Base-by-base conservation (phyloP, 2,888 invertebrate species). In the Heliconius erato region DNA sequence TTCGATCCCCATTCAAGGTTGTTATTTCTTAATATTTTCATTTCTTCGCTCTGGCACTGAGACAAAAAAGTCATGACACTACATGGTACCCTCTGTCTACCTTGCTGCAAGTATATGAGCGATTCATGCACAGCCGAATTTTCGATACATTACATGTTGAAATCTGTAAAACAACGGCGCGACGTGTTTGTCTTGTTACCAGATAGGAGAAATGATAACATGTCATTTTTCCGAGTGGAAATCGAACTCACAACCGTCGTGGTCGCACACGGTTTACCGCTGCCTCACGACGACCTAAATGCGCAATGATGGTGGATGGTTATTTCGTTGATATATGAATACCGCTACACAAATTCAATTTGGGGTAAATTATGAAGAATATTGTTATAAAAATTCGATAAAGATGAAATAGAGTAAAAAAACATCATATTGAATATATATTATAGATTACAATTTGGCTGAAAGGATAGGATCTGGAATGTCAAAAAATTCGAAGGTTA, bases 301-400 rank as follows among this genome's bases (percentile, higher is more conserved):
- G 67, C 67, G 28, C 26, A 63, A n/a, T 63, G 63, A 63, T 69
- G 32, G n/a, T 72, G n/a, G 63, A n/a, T 35, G 32, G n/a, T 72
- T 26, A 44, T 72, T n/a, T 12, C 12, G 16, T 28, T 49, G 44
- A n/a, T 40, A 26, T 44, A 72, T 72, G 14, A 26, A 49, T 49
- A 44, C 16, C 40, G 5, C 71, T 16, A 49, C 26, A 72, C 44
- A 49, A 49, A 72, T 72, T 49, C 44, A 19, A 49, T 72, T 72
- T 16, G 72, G 16, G n/a, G 26, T 72, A 72, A 72, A 72, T 72
- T 72, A 72, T 49, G 44, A 26, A 72, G 72, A 72, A 72, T 49
- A 49, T 72, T 72, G 49, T 72, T 7, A 72, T 44, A 72, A 72
- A 72, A 49, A 44, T 44, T 72, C 28, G 26, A 72, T 72, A 72